Evolutionary conservation across 2,888 invertebrate species (phyloP).

Genomic region (Hirtodrosophila confusa): DNA sequence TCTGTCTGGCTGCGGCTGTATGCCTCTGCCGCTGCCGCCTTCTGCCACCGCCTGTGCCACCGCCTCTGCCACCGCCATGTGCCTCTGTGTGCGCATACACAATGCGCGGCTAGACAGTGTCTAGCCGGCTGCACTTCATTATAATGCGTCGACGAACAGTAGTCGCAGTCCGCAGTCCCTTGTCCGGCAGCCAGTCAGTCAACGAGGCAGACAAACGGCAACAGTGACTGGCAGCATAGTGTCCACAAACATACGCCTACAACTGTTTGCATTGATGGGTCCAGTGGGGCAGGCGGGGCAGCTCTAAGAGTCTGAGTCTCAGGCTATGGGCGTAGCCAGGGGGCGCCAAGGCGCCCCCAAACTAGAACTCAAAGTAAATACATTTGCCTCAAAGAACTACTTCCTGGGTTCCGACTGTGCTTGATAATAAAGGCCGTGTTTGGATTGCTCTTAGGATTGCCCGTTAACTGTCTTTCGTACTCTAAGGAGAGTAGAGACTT

Average conservation of each 20-base stretch:
- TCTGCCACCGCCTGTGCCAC: slow-evolving; percentile 6
- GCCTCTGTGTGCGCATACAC: slow-evolving; percentile 51
- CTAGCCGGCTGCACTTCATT: slow-evolving; percentile 82
- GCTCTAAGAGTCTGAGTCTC: slow-evolving; percentile 19
- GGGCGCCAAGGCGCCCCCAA: too few relatives aligned
- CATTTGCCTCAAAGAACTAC: too few relatives aligned
- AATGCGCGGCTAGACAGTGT: slow-evolving; percentile 82
- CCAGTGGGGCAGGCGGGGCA: slow-evolving; percentile 6
- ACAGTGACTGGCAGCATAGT: slow-evolving; percentile 44
- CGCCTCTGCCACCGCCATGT: slow-evolving; percentile 5
- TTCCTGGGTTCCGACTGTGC: too few relatives aligned
- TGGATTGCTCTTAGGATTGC: too few relatives aligned
- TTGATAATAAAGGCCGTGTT: too few relatives aligned
- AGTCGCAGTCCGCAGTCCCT: slow-evolving; percentile 42
- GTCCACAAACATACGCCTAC: slow-evolving; percentile 62
- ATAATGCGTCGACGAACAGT: slow-evolving; percentile 75
- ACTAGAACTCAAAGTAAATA: too few relatives aligned
- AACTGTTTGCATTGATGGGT: slow-evolving; percentile 62
- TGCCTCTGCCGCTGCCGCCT: slow-evolving; percentile 18
- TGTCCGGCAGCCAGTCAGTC: slow-evolving; percentile 28
- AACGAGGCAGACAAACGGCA: slow-evolving; percentile 23
- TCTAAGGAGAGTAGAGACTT: too few relatives aligned
- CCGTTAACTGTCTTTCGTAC: too few relatives aligned
- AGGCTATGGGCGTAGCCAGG: too few relatives aligned
- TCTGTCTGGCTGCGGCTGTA: slow-evolving; percentile 26